Percentiles rank a stretch among this genome's conserved stretches.
Conservation (phyloP, 1,140 invertebrate species). For the Oncopeltus fasciatus region DNA sequence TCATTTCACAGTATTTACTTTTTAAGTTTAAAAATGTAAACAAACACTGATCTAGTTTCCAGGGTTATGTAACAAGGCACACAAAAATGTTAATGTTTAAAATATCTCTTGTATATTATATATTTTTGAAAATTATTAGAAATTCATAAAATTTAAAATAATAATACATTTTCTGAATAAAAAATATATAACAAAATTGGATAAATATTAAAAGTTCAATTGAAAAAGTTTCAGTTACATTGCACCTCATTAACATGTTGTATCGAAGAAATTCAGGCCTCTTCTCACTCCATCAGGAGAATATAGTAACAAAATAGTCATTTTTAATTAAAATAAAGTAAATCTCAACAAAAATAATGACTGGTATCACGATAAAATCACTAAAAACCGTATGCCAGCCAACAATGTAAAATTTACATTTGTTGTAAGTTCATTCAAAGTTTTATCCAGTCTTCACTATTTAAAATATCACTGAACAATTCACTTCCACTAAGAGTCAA, state of each 20-base stretch:
- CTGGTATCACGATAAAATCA: not conserved
- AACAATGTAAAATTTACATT: not conserved
- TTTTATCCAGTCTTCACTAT: not conserved
- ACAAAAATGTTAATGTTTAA: not conserved
- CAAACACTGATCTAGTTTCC: not conserved
- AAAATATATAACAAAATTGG: conserved; percentile 1
- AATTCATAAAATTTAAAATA: not conserved
- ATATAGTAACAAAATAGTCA: not conserved
- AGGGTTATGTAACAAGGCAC: not conserved
- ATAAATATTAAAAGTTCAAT: not conserved
- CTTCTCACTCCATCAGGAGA: not conserved
- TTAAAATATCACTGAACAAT: not conserved
- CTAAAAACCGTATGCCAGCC: not conserved
- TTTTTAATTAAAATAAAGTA: conserved; percentile 1
- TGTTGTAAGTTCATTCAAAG: not conserved
- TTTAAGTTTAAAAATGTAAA: not conserved
- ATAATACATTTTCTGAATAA: not conserved
- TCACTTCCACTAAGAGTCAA: not conserved
- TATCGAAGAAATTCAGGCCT: not conserved
- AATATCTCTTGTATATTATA: not conserved
- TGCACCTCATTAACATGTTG: not conserved
- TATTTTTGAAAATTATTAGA: not conserved
- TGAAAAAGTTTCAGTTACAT: not conserved
- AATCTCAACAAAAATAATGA: not conserved
- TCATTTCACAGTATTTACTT: not conserved